Evolutionary conservation across 2,113 vertebrate genomes (phyloP), one percentile per base, ranked within the genome.

Genomic region (Caloenas nicobarica): DNA sequence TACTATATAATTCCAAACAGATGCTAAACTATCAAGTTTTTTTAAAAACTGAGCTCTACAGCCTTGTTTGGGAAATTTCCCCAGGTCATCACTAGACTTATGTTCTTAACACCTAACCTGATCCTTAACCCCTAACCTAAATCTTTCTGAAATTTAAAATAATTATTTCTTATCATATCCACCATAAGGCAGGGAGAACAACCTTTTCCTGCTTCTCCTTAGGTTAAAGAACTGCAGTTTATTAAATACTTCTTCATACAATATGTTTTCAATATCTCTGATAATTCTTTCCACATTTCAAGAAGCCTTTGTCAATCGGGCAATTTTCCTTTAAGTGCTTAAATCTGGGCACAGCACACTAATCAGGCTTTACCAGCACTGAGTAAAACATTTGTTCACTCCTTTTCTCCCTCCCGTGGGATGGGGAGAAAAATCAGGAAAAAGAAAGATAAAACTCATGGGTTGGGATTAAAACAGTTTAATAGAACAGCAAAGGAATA

Each of bases 51-150:
- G 25, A 51, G 8, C 5, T 77, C 5, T 65, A 50, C 6, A 42
- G 25, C 29, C 9, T 21, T 33, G 16, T 72, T 54, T 64, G 28
- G 34, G 13, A 68, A 88, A 44, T 62, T 76, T 76, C 17, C 11
- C 9, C 61, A 76, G 28, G 8, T 42, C 7, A 68, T 76, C n/a
- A n/a, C 11, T 71, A 9, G 46, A 42, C 13, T 62, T 74, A 16
- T 0, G 4, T 31, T 16, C 17, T 81, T 62, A 79, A 16, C 7
- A 46, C 0, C 0, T 22, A 62, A 58, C 10, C 6, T 36, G 48
- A 42, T 31, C 11, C 23, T 68, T 38, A 85, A 57, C 16, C 50
- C 5, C 3, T 64, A 46, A 72, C 19, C 1, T 56, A 60, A 71
- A 64, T 21, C 7, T 46, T 24, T 57, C 50, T 61, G 25, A 80